Conservation (phyloP, 2,113 vertebrate species). For the Felis chaus region DNA sequence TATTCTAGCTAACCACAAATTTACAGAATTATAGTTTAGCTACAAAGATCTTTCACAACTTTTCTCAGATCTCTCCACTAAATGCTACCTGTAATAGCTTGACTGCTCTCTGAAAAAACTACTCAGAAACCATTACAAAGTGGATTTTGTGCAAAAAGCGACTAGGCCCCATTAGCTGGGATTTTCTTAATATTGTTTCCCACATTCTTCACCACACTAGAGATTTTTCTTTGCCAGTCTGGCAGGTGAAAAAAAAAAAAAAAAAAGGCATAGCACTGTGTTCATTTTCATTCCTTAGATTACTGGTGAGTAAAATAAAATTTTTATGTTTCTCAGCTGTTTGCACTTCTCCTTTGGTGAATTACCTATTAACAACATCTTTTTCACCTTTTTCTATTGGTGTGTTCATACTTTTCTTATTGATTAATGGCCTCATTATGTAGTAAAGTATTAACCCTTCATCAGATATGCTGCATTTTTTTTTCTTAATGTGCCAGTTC, state of each 20-base stretch:
- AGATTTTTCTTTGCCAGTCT: constrained; percentile 28
- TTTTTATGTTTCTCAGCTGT: constrained; percentile 7
- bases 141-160: constrained; percentile 19
- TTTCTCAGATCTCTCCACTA: constrained; percentile 5
- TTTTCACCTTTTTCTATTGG: constrained; percentile 15
- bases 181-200: constrained; percentile 22
- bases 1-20: constrained; percentile 72
- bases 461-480: background rate
- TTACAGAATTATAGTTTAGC: constrained; percentile 56
- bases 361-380: background rate
- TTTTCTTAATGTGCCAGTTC: constrained; percentile 4
- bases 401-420: constrained; percentile 26
- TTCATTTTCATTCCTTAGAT: constrained; percentile 51
- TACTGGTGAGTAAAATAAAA: background rate
- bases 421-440: background rate
- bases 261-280: background rate
- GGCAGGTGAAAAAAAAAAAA: background rate
- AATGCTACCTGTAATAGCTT: background rate
- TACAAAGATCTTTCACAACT: constrained; percentile 25
- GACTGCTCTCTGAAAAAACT: constrained; percentile 23
- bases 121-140: constrained; percentile 34
- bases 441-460: background rate
- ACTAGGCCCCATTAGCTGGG: background rate
- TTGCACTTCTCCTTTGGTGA: background rate
- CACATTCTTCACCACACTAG: constrained; percentile 21